phyloP scores from a whole-genome alignment of 2,113 vertebrate genomes.

The Taxidea taxus region DNA sequence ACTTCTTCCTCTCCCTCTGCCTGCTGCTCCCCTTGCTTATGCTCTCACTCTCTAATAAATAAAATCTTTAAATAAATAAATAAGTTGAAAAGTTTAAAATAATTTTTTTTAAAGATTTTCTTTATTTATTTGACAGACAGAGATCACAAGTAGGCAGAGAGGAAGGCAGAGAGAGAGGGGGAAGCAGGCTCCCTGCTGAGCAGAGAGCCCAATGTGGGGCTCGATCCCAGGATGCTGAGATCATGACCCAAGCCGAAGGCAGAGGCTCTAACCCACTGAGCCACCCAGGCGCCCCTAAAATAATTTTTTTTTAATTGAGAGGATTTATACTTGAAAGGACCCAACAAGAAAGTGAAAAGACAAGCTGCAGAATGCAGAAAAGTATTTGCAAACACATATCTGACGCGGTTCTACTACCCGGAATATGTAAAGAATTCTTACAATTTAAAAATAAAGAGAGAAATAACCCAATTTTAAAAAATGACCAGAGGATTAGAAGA shows the following conservation, averaged over 20 bases:
- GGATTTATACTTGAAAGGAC: neutral
- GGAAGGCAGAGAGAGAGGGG: no score
- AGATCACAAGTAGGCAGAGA: no score
- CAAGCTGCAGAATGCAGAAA: neutral
- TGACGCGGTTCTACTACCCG: neutral
- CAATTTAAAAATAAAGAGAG: neutral
- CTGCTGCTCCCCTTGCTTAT: no score
- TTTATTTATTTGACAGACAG: no score
- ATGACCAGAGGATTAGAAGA: neutral
- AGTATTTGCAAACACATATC: neutral
- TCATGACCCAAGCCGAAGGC: no score
- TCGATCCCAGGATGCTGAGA: no score
- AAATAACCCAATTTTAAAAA: neutral
- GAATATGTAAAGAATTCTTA: neutral
- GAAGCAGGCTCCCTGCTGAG: no score
- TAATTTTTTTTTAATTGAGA: neutral
- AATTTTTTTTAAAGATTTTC: neutral
- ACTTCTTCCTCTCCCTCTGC: neutral
- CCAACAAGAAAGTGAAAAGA: neutral
- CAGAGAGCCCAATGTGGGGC: no score
- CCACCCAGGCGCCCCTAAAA: no score
- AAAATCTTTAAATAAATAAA: no score
- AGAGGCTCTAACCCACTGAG: no score
- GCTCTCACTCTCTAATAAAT: neutral
- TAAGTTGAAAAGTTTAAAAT: no score